Conservation (phyloP, 2,797 vertebrate species). For the Cephalopachus bancanus region DNA sequence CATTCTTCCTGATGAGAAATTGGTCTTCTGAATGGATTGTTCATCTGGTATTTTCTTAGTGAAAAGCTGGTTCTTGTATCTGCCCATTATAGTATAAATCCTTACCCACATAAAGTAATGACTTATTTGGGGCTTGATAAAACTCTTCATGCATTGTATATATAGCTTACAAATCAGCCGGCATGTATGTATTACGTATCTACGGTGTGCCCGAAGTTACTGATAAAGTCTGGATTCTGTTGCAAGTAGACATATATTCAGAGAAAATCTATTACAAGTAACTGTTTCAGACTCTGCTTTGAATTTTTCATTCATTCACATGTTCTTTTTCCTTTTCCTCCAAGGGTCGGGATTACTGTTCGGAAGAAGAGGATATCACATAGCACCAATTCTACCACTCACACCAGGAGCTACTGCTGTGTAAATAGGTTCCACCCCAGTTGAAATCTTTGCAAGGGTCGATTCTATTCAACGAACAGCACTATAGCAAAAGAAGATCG, state of each 20-base stretch:
- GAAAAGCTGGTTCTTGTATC: not conserved
- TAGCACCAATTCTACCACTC: conserved; percentile 86
- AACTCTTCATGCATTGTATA: not conserved
- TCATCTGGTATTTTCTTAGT: not conserved
- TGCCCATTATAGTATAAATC: not conserved
- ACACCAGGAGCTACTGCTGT: conserved; percentile 88
- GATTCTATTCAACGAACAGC: conserved; percentile 87
- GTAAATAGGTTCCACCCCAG: conserved; percentile 91
- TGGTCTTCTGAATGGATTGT: not conserved
- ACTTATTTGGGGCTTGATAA: not conserved
- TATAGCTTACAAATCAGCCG: not conserved
- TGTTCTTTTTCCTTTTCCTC: conserved; percentile 36
- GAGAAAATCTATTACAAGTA: not conserved
- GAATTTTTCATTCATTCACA: conserved; percentile 31
- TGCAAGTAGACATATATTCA: not conserved
- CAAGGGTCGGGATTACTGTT: conserved; percentile 98
- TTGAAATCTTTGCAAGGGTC: conserved; percentile 87
- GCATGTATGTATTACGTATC: accelerated
- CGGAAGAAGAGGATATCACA: conserved; percentile 95
- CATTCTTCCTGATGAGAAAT: not conserved
- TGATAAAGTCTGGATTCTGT: not conserved
- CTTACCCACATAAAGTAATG: not conserved
- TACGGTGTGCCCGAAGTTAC: not conserved
- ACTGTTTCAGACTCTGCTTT: not conserved
- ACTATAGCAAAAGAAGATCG: conserved; percentile 87